Evolutionary conservation across 2,888 invertebrate species (phyloP).

Genomic region (Hyposoter dolosus): DNA sequence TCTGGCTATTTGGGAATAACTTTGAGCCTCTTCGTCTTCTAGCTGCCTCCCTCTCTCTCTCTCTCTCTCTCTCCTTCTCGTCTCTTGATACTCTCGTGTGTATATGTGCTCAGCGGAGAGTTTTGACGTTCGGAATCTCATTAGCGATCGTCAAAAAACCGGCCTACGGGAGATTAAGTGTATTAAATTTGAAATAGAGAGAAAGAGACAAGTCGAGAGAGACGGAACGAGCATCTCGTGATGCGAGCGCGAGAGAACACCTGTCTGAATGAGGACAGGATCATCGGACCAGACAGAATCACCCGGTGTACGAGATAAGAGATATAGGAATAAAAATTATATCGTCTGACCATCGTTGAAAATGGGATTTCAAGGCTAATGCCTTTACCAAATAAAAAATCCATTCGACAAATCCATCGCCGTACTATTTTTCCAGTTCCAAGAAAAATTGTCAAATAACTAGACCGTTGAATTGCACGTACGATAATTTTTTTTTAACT

Average conservation of each 20-base stretch:
- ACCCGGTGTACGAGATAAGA: slow-evolving; percentile 40
- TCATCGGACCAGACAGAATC: slow-evolving; percentile 53
- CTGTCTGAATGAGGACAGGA: slow-evolving; percentile 57
- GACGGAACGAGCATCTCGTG: slow-evolving; percentile 5
- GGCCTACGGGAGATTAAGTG: slow-evolving; percentile 68
- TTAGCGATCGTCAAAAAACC: slow-evolving; percentile 82
- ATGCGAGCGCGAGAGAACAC: slow-evolving; percentile 65
- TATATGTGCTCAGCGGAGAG: slow-evolving; percentile 77
- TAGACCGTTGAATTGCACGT: too few relatives aligned
- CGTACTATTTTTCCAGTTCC: neutral
- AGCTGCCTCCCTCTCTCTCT: slow-evolving; percentile 30
- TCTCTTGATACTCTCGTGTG: slow-evolving; percentile 43
- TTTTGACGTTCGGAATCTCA: slow-evolving; percentile 84
- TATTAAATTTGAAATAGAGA: slow-evolving; percentile 63
- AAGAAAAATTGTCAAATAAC: neutral
- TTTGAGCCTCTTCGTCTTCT: slow-evolving; percentile 53
- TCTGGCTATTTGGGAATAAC: slow-evolving; percentile 69
- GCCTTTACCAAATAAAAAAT: neutral
- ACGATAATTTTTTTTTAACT: too few relatives aligned
- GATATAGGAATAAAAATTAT: slow-evolving; percentile 41
- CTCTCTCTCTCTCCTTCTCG: slow-evolving; percentile 27
- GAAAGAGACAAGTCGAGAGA: slow-evolving; percentile 30
- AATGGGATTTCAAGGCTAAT: slow-evolving; percentile 31
- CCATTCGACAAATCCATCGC: neutral
- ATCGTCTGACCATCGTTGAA: slow-evolving; percentile 42